Percentiles rank a stretch among this genome's conserved stretches.
Evolutionary conservation across 2,888 invertebrate genomes (phyloP).

Genomic region (Cosmopolites sordidus): DNA sequence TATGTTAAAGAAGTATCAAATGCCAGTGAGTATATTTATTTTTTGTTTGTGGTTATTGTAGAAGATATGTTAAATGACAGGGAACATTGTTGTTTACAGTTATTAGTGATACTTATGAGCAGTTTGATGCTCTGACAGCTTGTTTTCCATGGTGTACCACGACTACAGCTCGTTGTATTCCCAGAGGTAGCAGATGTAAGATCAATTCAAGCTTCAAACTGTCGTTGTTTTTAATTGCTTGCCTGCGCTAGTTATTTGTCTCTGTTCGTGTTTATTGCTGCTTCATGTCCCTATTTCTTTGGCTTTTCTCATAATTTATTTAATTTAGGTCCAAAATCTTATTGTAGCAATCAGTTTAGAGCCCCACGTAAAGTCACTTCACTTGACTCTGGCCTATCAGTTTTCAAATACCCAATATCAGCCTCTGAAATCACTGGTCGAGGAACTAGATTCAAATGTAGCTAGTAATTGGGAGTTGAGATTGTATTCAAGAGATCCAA

Average conservation of each 20-base stretch:
- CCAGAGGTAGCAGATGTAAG: slow-evolving; percentile 63
- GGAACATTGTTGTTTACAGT: slow-evolving; percentile 44
- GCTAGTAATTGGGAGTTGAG: slow-evolving; percentile 78
- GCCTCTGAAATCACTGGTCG: slow-evolving; percentile 67
- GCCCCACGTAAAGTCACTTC: slow-evolving; percentile 79
- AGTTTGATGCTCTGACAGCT: slow-evolving; percentile 69
- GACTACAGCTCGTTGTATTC: slow-evolving; percentile 59
- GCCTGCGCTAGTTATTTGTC: not conserved
- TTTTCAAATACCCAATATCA: slow-evolving; percentile 71
- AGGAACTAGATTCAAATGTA: slow-evolving; percentile 63
- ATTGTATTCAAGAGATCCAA: slow-evolving; percentile 79
- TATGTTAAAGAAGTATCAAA: slow-evolving; percentile 77
- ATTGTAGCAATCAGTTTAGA: slow-evolving; percentile 67
- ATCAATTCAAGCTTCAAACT: slow-evolving; percentile 14
- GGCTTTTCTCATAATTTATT: no score
- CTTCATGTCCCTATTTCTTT: no score
- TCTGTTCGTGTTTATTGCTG: not conserved
- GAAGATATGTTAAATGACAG: not conserved
- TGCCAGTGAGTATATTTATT: slow-evolving; percentile 56
- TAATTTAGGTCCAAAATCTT: no score
- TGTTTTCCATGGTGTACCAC: slow-evolving; percentile 73
- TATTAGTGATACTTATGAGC: slow-evolving; percentile 69
- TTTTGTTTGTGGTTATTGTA: not conserved
- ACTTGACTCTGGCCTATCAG: slow-evolving; percentile 85
- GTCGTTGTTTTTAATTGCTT: not conserved